Conservation (phyloP, 2,797 vertebrate species). For the Arctocebus calabarensis region DNA sequence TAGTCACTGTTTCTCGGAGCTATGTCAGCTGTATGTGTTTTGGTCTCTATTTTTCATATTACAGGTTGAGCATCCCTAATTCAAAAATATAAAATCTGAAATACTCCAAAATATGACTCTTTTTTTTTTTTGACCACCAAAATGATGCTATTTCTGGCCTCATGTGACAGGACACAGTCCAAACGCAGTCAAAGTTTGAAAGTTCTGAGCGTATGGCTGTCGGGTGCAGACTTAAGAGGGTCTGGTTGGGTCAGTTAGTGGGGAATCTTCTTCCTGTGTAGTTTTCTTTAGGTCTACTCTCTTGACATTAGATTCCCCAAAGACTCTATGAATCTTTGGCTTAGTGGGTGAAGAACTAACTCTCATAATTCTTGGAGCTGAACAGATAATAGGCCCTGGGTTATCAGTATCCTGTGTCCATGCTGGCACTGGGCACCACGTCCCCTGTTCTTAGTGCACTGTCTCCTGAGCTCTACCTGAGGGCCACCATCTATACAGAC, state of each 20-base stretch:
- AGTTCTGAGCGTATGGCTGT: fast-evolving
- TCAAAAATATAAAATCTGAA: not conserved
- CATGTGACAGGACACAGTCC: not conserved
- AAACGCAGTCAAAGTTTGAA: not conserved
- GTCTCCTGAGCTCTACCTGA: not conserved
- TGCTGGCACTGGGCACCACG: no score
- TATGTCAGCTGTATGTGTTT: not conserved
- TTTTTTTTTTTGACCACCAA: not conserved
- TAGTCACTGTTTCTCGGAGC: not conserved
- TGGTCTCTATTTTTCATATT: not conserved
- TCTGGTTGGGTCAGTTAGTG: not conserved
- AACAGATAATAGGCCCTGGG: not conserved
- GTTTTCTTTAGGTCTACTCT: not conserved
- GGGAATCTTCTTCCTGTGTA: not conserved
- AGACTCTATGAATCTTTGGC: not conserved
- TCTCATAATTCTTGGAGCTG: not conserved
- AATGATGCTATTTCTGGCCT: not conserved
- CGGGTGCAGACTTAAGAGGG: not conserved
- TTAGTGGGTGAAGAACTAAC: not conserved
- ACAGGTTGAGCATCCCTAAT: not conserved
- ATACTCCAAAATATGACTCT: not conserved
- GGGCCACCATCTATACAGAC: not conserved
- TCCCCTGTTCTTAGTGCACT: not conserved
- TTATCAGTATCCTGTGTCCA: not conserved
- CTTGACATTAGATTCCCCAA: not conserved